Base-by-base conservation (phyloP, 2,888 invertebrate species). In the Volucella zonaria region DNA sequence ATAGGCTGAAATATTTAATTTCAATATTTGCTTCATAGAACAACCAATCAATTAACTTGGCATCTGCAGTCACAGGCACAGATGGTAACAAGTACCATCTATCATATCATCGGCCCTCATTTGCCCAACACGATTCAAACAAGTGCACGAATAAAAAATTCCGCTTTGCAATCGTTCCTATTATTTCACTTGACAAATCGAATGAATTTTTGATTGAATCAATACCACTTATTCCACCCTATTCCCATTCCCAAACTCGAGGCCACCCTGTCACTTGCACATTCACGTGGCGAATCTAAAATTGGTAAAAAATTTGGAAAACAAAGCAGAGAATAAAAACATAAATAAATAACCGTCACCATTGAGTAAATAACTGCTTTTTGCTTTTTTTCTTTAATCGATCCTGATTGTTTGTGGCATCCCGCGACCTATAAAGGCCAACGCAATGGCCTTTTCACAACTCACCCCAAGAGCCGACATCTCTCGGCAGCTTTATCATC, bases 191-290 rank as follows among this genome's bases (percentile, higher is more conserved):
- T 85, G 81, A 80, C 71, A 73, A 85, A 85, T 85, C 67, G 81
- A 77, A 85, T 81, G 85, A 85, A 85, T 85, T 81, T 85, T 85
- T 85, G 76, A 85, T 85, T 81, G 76, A 81, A 85, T 85, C 81
- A 76, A 85, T 85, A 81, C 71, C 80, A 77, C 85, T 85, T 81
- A 85, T 76, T 68, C 45, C 78, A 74, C 67, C 62, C 47, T 61
- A 70, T 70, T 71, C 59, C 67, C 49, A 4, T 31, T 10, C 49
- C 45, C 18, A 8, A 8, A 10, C 3, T 31, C 40, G 23, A 23
- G 0, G 12, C 62, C 40, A 45, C 23, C 31, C 51, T 71, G 42
- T 68, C 54, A 42, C 67, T 49, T 54, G 43, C 40, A 52, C 40
- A 42, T 59, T 54, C 31, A 31, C 0, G 31, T 4, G 31, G 31